These are phyloP conservation scores for Picathartes gymnocephalus DNA, from an alignment of 2,113 vertebrate genomes.

Conservation along the genomic window DNA sequence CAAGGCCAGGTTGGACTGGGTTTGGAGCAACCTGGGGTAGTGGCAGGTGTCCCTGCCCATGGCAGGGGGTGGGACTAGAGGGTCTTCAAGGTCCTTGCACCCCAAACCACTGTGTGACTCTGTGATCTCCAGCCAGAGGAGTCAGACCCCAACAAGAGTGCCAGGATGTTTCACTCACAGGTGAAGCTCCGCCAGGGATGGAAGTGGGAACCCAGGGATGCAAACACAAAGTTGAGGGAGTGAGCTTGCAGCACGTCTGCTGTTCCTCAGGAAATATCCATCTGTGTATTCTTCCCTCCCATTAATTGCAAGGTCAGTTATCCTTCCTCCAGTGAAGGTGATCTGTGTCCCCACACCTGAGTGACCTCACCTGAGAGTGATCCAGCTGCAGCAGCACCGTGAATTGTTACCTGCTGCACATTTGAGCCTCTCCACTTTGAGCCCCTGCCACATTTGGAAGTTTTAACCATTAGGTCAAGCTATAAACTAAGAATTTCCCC, in stretches of 20 bases:
- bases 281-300: neutral
- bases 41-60: neutral
- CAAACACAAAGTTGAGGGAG: neutral
- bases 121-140: neutral
- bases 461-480: neutral
- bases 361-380: neutral
- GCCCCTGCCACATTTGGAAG: neutral
- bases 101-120: neutral
- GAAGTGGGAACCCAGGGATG: neutral
- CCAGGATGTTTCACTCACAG: neutral
- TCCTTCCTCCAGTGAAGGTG: neutral
- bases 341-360: neutral
- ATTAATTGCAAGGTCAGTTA: neutral
- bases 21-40: neutral
- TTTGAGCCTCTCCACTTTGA: neutral
- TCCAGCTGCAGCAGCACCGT: neutral
- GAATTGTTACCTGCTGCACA: neutral
- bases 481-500: neutral
- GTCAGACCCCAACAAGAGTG: accelerated
- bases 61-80: accelerated
- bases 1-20: accelerated
- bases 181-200: neutral
- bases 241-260: accelerated
- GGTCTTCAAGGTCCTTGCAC: neutral
- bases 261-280: neutral